Evolutionary conservation across 2,113 vertebrate species (phyloP).

Genomic region (Rhipidura dahli): DNA sequence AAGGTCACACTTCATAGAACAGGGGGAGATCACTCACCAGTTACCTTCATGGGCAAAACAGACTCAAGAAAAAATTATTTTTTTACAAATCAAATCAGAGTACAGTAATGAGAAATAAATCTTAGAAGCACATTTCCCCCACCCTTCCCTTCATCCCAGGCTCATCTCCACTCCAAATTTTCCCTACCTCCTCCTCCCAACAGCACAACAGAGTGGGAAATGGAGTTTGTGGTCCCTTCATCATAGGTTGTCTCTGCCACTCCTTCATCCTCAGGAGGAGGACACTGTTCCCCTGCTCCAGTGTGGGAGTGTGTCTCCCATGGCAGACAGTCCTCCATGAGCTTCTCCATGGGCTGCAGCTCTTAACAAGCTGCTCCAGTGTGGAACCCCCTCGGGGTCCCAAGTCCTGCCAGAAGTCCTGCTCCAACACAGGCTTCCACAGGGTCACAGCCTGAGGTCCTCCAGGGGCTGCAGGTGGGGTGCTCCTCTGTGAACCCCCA

Average conservation of each 20-base stretch:
- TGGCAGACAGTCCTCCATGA: background rate
- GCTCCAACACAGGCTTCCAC: background rate
- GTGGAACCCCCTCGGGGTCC: background rate
- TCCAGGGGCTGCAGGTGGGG: background rate
- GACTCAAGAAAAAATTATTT: accelerated
- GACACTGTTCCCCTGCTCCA: background rate
- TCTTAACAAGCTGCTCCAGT: background rate
- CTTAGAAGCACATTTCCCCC: background rate
- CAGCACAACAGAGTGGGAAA: background rate
- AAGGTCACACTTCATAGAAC: background rate
- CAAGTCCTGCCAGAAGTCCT: background rate
- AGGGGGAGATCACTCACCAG: background rate
- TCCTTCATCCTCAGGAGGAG: background rate
- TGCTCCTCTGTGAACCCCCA: background rate
- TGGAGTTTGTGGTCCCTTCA: background rate
- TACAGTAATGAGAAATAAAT: background rate
- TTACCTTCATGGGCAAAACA: background rate
- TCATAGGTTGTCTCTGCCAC: background rate
- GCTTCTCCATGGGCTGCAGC: background rate
- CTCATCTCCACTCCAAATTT: background rate
- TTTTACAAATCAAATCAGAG: background rate
- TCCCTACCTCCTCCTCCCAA: background rate
- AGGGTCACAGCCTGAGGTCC: accelerated
- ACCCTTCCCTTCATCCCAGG: background rate
- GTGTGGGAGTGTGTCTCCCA: background rate